These are phyloP conservation scores for Amia ocellicauda DNA, from an alignment of 2,113 vertebrate species.

Conservation along the genomic window DNA sequence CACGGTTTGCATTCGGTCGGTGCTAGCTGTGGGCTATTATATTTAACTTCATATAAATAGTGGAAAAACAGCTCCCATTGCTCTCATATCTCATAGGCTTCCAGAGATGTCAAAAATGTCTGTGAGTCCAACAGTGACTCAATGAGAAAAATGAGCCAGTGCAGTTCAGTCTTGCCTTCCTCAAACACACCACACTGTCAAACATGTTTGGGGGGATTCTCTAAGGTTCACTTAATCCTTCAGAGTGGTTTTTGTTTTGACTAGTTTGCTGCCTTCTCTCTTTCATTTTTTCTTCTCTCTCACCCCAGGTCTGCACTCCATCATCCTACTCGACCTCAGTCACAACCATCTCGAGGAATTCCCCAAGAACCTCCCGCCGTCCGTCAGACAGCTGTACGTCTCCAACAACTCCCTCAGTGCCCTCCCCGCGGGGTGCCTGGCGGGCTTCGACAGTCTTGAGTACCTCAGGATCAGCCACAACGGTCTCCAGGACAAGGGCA, in stretches of 20 bases:
- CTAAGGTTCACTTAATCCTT: too few species aligned
- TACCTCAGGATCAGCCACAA: constrained; percentile 61
- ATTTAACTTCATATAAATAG: background rate
- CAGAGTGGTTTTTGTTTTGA: background rate
- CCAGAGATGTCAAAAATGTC: background rate
- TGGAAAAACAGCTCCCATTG: too few species aligned
- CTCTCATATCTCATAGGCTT: background rate
- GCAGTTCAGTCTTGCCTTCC: too few species aligned
- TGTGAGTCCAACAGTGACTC: background rate
- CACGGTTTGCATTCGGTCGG: background rate
- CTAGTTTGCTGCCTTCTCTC: constrained; percentile 1
- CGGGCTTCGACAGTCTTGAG: constrained; percentile 42
- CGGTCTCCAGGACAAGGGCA: constrained; percentile 34
- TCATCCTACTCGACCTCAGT: constrained; percentile 62
- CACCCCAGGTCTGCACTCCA: constrained; percentile 45
- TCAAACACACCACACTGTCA: too few species aligned
- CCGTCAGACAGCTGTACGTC: constrained; percentile 65
- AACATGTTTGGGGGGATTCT: too few species aligned
- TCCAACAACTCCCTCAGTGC: constrained; percentile 55
- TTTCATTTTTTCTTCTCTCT: constrained; percentile 12
- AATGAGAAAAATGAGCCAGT: background rate
- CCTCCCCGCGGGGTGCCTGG: constrained; percentile 48
- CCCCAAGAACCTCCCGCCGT: constrained; percentile 54
- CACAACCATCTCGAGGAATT: constrained; percentile 53
- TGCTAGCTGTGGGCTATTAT: background rate